A percentile compares a stretch with the other conserved stretches of the same genome.
Evolutionary conservation across 23 tunicate genomes (phyloP).

Genomic region (Trididemnum clinides): DNA sequence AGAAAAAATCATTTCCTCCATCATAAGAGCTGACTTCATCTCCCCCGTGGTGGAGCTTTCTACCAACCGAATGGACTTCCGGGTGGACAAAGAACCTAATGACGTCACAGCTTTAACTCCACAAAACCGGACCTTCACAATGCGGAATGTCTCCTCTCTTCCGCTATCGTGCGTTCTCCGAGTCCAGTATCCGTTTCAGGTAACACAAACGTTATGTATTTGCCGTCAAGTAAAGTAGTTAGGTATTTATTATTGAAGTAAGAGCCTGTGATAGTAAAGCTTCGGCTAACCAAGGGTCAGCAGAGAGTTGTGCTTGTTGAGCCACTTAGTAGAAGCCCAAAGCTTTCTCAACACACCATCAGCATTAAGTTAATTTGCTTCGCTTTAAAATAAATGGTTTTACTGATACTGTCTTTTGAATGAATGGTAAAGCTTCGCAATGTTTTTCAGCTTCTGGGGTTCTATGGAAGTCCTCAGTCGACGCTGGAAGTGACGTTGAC

Average conservation of each 20-base stretch:
- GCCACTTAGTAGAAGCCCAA: no score
- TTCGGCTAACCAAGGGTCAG: no score
- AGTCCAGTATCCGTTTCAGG: constrained; percentile 88
- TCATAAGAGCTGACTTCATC: constrained; percentile 73
- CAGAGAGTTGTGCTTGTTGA: no score
- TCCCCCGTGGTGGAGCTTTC: constrained; percentile 82
- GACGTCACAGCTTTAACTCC: constrained; percentile 73
- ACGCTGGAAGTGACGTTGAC: constrained; percentile 54
- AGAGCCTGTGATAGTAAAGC: no score
- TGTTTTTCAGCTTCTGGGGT: constrained; percentile 75
- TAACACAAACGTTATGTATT: no score
- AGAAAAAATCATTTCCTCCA: constrained; percentile 66
- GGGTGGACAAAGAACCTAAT: constrained; percentile 80
- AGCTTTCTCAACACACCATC: neutral
- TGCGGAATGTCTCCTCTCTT: constrained; percentile 79
- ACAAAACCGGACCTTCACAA: constrained; percentile 58
- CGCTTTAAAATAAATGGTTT: neutral
- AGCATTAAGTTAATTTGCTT: neutral
- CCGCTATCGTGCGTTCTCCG: constrained; percentile 80
- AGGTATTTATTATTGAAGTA: no score
- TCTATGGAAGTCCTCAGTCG: constrained; percentile 75
- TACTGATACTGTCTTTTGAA: no score
- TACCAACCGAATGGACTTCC: constrained; percentile 47
- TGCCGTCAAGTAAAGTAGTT: no score
- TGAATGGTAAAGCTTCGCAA: no score